Conservation (phyloP, 1,140 invertebrate genomes). For the Dinothrombium tinctorium region DNA sequence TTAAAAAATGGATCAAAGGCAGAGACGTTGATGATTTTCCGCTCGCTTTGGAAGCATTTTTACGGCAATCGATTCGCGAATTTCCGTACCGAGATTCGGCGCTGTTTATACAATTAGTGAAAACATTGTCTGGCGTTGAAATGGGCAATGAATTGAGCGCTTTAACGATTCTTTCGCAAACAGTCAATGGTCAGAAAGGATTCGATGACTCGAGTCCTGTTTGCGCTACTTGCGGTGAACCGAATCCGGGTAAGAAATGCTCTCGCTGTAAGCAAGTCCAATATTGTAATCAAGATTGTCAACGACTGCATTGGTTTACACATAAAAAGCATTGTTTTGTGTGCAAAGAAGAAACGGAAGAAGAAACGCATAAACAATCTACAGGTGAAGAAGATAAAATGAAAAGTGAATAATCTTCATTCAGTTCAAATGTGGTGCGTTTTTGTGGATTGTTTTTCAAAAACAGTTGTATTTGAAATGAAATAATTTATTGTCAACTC, state of each 20-base stretch:
- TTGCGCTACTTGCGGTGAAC: constrained; percentile 69
- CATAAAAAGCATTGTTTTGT: constrained; percentile 54
- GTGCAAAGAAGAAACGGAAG: background rate
- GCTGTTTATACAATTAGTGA: constrained; percentile 53
- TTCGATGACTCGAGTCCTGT: constrained; percentile 37
- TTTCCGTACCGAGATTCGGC: constrained; percentile 66
- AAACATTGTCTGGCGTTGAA: constrained; percentile 41
- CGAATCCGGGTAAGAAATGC: constrained; percentile 70
- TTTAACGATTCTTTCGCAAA: constrained; percentile 45
- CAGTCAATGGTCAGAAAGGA: constrained; percentile 55
- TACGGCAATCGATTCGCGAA: constrained; percentile 56
- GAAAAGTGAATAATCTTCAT: too few species aligned
- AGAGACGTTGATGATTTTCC: constrained; percentile 44
- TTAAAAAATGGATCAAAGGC: constrained; percentile 36
- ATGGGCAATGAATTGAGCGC: constrained; percentile 28
- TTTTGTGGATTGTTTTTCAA: too few species aligned
- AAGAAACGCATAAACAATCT: background rate
- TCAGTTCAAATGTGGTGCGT: too few species aligned
- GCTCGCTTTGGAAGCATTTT: constrained; percentile 51
- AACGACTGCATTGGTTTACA: constrained; percentile 80
- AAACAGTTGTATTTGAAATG: too few species aligned
- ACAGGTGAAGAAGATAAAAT: background rate
- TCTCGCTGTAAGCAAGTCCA: constrained; percentile 77
- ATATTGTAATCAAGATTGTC: constrained; percentile 83
- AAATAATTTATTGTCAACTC: too few species aligned